Base-by-base conservation (phyloP, 2,888 invertebrate genomes). In the Trileptium ribeirensis region DNA sequence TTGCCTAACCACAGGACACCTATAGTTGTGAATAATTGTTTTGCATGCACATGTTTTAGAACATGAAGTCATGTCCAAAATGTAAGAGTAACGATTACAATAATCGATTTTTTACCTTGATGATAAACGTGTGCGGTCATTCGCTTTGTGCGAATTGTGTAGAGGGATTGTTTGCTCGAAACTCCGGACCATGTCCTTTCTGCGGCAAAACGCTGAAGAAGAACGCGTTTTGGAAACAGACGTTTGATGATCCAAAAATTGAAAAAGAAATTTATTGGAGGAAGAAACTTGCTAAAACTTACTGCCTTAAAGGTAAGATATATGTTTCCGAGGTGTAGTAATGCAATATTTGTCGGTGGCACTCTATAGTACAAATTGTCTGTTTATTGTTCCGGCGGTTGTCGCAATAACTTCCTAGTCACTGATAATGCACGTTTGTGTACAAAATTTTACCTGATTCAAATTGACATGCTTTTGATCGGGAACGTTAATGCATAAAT, bases 71-170 rank as follows among this genome's bases (percentile, higher is more conserved):
- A 93, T 96, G 97, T 91, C 97, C 97, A 83, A 92, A 96, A 89
- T 98, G 98, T 90, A 96, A 96, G 91, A 96, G 97, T 67, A 95
- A 90, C 77, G 97, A 97, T 90, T 97, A 97, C 89, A 92, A 97
- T 89, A 98, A 98, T 91, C 97, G 97, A 51, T 94, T 95, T 0
- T 90, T 99, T 81, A 96, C 96, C 89, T 92, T 99, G 91, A 94
- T 98, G 95, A 97, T 98, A 83, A 99, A 99, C 89, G 93, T 95
- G 81, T 99, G 99, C 90, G 98, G 98, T 39, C 99, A 99, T 91
- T 94, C 96, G 67, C 91, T 99, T 86, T 99, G 99, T 90, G 97
- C 97, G 90, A 96, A 94, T 88, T 98, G 98, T 90, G 97, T 99
- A 51, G 97, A 97, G 89, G 91, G 97, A 83, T 90, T 99, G 39